These are phyloP conservation scores for Scaptomyza reducta DNA, from an alignment of 2,888 invertebrate species.

Conservation along the genomic window DNA sequence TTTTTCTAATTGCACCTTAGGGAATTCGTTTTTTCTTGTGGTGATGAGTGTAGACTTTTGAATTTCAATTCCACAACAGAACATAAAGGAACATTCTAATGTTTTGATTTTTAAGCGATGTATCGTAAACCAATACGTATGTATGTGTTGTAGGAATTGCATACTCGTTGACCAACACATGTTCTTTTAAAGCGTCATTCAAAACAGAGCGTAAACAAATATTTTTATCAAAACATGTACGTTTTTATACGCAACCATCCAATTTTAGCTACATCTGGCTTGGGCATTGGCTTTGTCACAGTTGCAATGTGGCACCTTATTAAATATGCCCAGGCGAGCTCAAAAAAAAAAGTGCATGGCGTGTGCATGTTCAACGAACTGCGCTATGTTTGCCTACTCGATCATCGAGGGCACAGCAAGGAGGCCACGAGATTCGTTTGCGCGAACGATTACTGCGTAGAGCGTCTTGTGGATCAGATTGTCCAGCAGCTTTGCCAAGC, in stretches of 20 bases:
- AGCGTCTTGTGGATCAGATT: not conserved
- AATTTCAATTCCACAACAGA: too few relatives aligned
- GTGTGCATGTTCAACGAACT: constrained; percentile 9
- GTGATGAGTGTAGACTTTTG: too few relatives aligned
- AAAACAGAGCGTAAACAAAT: not conserved
- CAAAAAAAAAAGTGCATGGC: not conserved
- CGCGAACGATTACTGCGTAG: constrained; percentile 2
- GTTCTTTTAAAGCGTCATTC: not conserved
- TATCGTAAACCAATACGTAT: not conserved
- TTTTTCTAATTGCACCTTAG: too few relatives aligned
- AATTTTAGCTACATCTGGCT: not conserved
- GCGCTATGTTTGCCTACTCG: not conserved
- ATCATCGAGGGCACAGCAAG: not conserved
- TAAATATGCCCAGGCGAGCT: not conserved
- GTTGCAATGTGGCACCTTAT: not conserved
- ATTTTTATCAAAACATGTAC: not conserved
- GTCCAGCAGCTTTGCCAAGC: not conserved
- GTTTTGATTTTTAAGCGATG: not conserved
- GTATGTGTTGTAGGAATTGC: too few relatives aligned
- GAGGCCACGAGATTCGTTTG: not conserved
- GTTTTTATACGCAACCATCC: not conserved
- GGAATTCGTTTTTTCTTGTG: too few relatives aligned
- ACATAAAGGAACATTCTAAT: not conserved
- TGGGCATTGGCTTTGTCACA: not conserved
- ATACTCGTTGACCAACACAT: not conserved